phyloP scores from a whole-genome alignment of 2,797 vertebrate species.

The Eutrigla gurnardus region DNA sequence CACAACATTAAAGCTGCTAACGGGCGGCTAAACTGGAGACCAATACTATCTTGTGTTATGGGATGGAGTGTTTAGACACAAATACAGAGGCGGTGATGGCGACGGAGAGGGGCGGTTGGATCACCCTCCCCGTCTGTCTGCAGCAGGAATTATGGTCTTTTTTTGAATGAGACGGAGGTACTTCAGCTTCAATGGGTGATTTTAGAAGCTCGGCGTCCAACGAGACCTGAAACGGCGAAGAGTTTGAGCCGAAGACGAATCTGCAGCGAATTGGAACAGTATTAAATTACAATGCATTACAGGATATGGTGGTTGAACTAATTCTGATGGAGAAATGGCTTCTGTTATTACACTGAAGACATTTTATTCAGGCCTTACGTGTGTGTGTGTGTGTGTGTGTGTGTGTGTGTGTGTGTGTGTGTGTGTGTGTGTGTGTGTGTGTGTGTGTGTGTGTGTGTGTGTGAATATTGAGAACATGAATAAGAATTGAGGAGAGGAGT shows the following conservation, averaged over 20 bases:
- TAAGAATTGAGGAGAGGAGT: conserved; percentile 8
- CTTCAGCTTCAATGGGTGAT: conserved; percentile 44
- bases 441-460: too few relatives aligned
- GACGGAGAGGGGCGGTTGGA: neutral
- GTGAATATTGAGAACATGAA: conserved; percentile 68
- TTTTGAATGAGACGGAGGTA: conserved; percentile 37
- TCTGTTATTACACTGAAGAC: conserved; percentile 65
- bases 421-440: conserved; percentile 75
- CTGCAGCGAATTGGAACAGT: conserved; percentile 51
- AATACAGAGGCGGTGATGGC: conserved; percentile 39
- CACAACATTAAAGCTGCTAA: conserved; percentile 42
- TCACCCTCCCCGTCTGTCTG: conserved; percentile 22
- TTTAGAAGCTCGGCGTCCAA: conserved; percentile 39
- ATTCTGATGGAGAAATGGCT: conserved; percentile 69
- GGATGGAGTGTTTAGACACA: conserved; percentile 63
- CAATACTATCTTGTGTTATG: conserved; percentile 54
- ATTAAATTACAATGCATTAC: conserved; percentile 66
- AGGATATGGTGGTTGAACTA: conserved; percentile 66
- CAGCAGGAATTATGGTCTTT: conserved; percentile 25
- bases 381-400: conserved; percentile 73
- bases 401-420: conserved; percentile 74
- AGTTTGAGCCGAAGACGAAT: conserved; percentile 32
- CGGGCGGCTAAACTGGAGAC: conserved; percentile 43
- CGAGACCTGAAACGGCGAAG: conserved; percentile 36
- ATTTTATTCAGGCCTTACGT: conserved; percentile 46